Conservation (phyloP, 2,797 vertebrate genomes). For the Sciurus vulgaris region DNA sequence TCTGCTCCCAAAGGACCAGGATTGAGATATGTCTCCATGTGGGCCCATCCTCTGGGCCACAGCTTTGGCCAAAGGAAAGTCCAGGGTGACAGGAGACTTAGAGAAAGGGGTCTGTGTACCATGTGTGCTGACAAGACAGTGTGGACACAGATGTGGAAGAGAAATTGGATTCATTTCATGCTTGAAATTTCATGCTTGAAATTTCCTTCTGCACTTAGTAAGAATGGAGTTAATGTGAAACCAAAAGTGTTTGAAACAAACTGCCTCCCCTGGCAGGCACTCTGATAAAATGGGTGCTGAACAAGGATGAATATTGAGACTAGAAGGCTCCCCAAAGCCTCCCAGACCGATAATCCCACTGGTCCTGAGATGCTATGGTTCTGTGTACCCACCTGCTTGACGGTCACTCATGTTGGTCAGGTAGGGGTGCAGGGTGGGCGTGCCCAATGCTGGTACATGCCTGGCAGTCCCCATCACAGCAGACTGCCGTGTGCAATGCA, state of each 20-base stretch:
- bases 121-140: neutral
- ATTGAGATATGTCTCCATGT: neutral
- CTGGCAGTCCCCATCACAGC: too few species aligned
- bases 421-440: neutral
- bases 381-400: neutral
- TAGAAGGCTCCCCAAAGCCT: neutral
- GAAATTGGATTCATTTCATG: neutral
- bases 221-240: neutral
- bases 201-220: neutral
- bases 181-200: neutral
- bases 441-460: neutral
- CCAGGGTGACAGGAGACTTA: neutral
- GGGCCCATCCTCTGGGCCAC: too few species aligned
- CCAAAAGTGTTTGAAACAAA: neutral
- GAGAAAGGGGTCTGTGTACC: neutral
- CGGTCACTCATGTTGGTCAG: neutral
- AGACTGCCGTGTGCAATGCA: neutral
- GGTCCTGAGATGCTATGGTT: neutral
- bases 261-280: neutral
- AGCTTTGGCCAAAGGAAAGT: neutral
- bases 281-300: neutral
- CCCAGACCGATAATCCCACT: neutral
- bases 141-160: neutral
- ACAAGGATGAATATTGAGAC: too few species aligned
- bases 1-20: neutral